These are phyloP conservation scores for Rhombomys opimus DNA, from an alignment of 2,113 vertebrate species.

Conservation along the genomic window DNA sequence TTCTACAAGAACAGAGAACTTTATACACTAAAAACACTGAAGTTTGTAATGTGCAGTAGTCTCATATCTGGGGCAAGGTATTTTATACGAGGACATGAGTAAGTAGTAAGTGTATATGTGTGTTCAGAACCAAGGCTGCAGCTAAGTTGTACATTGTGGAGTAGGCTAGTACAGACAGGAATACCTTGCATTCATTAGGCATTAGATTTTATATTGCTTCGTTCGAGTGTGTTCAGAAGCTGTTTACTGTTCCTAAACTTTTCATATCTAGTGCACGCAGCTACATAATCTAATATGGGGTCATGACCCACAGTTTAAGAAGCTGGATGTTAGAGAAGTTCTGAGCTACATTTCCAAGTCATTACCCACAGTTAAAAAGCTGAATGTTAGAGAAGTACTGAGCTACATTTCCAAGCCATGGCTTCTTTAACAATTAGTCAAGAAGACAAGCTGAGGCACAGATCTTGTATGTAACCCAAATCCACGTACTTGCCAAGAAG, in stretches of 20 bases:
- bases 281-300: not conserved
- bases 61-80: not conserved
- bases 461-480: not conserved
- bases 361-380: not conserved
- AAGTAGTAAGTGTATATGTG: not conserved
- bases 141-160: not conserved
- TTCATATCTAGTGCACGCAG: not conserved
- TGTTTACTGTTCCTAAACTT: not conserved
- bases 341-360: not conserved
- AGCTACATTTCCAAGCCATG: not conserved
- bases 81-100: not conserved
- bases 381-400: not conserved
- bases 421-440: conserved; percentile 10
- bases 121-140: not conserved
- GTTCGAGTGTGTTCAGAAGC: not conserved
- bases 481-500: not conserved
- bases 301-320: not conserved
- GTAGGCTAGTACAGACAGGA: not conserved
- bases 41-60: not conserved
- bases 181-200: not conserved
- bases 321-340: not conserved
- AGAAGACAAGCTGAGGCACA: not conserved
- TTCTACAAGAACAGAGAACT: not conserved
- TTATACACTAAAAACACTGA: not conserved
- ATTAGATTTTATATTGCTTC: not conserved